Base-by-base conservation (phyloP, 2,797 vertebrate species). In the Danio aesculapii region DNA sequence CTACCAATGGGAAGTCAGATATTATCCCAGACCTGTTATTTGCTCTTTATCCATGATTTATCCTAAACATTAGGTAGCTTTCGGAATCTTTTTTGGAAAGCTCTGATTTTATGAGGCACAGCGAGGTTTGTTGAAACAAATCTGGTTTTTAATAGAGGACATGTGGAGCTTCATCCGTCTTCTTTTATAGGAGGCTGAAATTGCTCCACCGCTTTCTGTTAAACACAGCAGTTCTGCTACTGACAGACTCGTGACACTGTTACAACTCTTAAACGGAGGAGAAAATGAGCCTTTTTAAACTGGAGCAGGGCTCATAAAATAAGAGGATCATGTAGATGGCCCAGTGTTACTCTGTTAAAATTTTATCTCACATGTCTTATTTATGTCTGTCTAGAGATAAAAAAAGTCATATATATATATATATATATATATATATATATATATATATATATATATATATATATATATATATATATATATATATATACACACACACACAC, bases 71-170 rank as follows among this genome's bases (percentile, higher is more conserved):
- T 47, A 74, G 19, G 46, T 61, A 57, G 19, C 71, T 3, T 61
- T 16, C 13, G 43, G 17, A 49, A 39, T 53, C 41, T 70, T 53
- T 30, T 70, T 70, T 66, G 41, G 6, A 70, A 70, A 70, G 30
- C 8, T n/a, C 21, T 12, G 6, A 53, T 70, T 70, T 53, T 41
- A 70, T 70, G 49, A 70, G 50, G 50, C 30, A 43, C 50, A 5
- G 30, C 12, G 49, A 55, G 68, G 68, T 70, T 70, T 2, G 10
- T 55, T 70, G 53, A 52, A 70, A 70, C 50, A 55, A 70, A 70
- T 70, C 68, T 70, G 30, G 50, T 55, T 17, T 0, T 11, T 71
- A 55, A 71, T 55, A n/a, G 16, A 71, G 41, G 50, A 71, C 30
- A 53, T 11, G 14, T 55, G 68, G 16, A 16, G 3, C 50, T 70